phyloP scores from a whole-genome alignment of 2,888 invertebrate genomes.

The Pseudococcus viburni region DNA sequence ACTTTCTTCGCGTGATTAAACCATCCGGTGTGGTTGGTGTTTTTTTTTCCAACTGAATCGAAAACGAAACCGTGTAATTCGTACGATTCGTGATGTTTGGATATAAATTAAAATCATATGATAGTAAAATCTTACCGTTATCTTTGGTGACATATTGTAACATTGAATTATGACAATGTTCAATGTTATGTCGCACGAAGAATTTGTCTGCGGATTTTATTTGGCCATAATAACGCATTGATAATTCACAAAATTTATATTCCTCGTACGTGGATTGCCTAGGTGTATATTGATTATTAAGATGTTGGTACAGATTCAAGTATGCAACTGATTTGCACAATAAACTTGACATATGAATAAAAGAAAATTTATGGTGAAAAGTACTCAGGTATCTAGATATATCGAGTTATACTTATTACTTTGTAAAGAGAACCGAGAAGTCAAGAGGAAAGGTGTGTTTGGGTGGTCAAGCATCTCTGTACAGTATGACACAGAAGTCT shows the following conservation, averaged over 20 bases:
- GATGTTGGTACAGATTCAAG: constrained; percentile 12
- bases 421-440: neutral
- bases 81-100: constrained; percentile 57
- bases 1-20: constrained; percentile 63
- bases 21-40: constrained; percentile 43
- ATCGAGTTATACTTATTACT: neutral
- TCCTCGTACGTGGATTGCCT: neutral
- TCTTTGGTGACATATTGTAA: constrained; percentile 37
- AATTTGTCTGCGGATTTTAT: neutral
- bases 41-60: constrained; percentile 8
- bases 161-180: constrained; percentile 39
- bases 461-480: neutral
- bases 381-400: neutral
- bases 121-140: constrained; percentile 17
- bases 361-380: constrained; percentile 32
- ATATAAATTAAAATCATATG: constrained; percentile 17
- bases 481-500: too few species aligned
- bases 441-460: neutral
- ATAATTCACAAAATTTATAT: neutral
- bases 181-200: neutral
- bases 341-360: constrained; percentile 46
- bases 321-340: constrained; percentile 17
- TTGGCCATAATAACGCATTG: neutral
- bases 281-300: constrained; percentile 1
- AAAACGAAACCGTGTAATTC: constrained; percentile 62